Percentiles rank a stretch among this genome's conserved stretches.
phyloP scores from a whole-genome alignment of 2,888 invertebrate genomes.

The Habroteleia sp. region DNA sequence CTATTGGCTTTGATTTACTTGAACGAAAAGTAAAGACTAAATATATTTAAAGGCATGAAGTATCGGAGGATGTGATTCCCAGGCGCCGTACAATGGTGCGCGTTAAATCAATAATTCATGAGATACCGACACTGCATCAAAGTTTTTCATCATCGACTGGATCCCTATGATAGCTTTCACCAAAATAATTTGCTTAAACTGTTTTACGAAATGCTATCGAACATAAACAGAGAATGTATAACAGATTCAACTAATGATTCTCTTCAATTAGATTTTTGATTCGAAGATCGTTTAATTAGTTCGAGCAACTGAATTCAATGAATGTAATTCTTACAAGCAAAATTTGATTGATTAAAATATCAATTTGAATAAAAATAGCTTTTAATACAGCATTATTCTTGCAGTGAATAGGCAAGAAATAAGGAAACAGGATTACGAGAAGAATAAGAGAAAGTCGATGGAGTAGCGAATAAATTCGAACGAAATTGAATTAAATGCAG shows the following conservation, averaged over 20 bases:
- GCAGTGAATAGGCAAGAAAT: background rate
- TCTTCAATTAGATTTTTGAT: too few species aligned
- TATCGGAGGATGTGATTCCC: constrained; percentile 8
- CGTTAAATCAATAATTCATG: constrained; percentile 39
- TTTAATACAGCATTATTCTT: background rate
- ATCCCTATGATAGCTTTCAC: too few species aligned
- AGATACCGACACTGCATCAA: constrained; percentile 18
- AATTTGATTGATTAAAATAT: too few species aligned
- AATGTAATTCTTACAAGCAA: background rate
- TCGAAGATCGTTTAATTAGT: too few species aligned
- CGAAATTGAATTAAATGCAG: constrained; percentile 53
- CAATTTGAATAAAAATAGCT: background rate
- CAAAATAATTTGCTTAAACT: constrained; percentile 33
- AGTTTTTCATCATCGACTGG: constrained; percentile 7
- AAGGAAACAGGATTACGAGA: background rate
- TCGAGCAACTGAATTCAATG: background rate
- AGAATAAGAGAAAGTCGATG: constrained; percentile 6
- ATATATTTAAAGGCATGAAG: background rate
- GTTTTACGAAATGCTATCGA: too few species aligned
- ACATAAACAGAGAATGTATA: too few species aligned
- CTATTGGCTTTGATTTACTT: constrained; percentile 15
- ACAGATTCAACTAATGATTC: too few species aligned
- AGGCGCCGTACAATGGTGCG: constrained; percentile 11
- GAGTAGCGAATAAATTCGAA: constrained; percentile 22
- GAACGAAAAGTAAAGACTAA: constrained; percentile 11